Evolutionary conservation across 2,888 invertebrate species (phyloP), one percentile per base, ranked within the genome.

Genomic region (Hirtodrosophila alboralis): DNA sequence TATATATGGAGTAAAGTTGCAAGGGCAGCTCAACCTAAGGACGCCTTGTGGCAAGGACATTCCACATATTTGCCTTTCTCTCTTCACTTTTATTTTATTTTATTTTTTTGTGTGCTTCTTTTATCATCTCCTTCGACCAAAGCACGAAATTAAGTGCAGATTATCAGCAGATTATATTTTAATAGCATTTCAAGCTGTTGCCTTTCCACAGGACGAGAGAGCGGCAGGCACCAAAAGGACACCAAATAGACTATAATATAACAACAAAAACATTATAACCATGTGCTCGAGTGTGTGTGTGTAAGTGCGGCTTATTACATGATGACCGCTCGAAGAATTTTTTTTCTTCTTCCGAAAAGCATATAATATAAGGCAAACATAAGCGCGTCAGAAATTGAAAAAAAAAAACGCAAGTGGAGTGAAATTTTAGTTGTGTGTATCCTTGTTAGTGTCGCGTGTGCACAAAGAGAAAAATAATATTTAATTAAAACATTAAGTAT

Each of bases 91-190:
- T 40, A 18, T 2, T 51, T 26, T 41, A n/a, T n/a, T n/a, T n/a
- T n/a, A n/a, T n/a, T n/a, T n/a, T n/a, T n/a, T n/a, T n/a, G n/a
- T n/a, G n/a, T n/a, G n/a, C n/a, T n/a, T n/a, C n/a, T 48, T 13
- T 28, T 49, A 37, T 49, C 30, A 57, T 49, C n/a, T n/a, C 26
- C 67, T 71, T 56, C 40, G 81, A 37, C 41, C 59, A 60, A 51
- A 81, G 86, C 67, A 79, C 72, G 69, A 87, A 81, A 87, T 86
- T 80, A 79, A 87, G 75, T 77, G 68, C 64, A 83, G 81, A 84
- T 88, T 87, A 86, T 87, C 84, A 78, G 86, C 69, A 86, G 79
- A 76, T 84, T 86, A 79, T 84, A 88, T 84, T 87, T 87, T 86
- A 87, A 86, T 77, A 84, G 75, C 68, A 85, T 84, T 87, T 81